These are phyloP conservation scores for Sialia sialis DNA, from an alignment of 2,113 vertebrate species.

Conservation along the genomic window DNA sequence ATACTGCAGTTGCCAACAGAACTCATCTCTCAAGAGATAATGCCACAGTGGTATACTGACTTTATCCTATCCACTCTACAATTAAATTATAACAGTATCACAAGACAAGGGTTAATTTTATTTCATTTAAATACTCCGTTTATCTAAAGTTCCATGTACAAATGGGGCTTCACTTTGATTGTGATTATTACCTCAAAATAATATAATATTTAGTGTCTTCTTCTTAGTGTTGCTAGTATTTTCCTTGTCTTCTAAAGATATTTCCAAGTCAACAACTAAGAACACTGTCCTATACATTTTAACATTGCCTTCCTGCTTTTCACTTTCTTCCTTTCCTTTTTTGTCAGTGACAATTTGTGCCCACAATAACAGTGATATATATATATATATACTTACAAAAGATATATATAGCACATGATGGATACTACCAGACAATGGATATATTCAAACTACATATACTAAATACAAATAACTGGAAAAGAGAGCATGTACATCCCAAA, in stretches of 20 bases:
- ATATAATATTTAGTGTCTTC: neutral
- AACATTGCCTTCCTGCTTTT: neutral
- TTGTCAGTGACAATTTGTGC: neutral
- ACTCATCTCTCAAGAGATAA: neutral
- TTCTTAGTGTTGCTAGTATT: neutral
- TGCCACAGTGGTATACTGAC: neutral
- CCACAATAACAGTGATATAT: neutral
- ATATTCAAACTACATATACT: neutral
- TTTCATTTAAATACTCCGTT: neutral
- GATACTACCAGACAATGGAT: neutral
- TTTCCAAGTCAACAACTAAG: neutral
- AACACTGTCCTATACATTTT: neutral
- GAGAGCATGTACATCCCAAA: neutral
- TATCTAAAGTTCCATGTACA: neutral
- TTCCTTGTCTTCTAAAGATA: neutral
- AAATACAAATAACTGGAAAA: neutral
- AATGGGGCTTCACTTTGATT: neutral
- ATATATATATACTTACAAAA: neutral
- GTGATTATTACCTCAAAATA: neutral
- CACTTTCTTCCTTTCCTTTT: neutral
- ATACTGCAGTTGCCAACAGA: neutral
- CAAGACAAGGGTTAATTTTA: neutral
- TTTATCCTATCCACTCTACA: neutral
- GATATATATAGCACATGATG: neutral
- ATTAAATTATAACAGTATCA: neutral